Conservation (phyloP, 2,888 invertebrate genomes). For the Sphaerophoria rueppellii region DNA sequence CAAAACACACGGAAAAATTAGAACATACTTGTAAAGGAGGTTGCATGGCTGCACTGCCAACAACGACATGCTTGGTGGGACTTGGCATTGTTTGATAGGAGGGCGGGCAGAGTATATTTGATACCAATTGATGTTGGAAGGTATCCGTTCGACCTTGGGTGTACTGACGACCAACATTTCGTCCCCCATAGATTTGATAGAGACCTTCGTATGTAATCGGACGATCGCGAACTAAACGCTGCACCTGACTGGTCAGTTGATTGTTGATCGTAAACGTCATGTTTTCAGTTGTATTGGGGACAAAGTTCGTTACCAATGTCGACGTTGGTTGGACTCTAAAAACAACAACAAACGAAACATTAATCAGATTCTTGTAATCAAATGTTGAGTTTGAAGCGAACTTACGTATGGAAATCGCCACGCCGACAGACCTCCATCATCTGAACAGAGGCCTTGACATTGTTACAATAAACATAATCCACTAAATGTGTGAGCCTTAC, state of each 20-base stretch:
- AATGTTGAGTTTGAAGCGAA: background rate
- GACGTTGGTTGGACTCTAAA: slow-evolving; percentile 83
- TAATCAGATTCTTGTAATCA: background rate
- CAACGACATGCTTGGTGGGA: slow-evolving; percentile 83
- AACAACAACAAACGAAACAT: slow-evolving; percentile 1
- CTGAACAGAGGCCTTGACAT: slow-evolving; percentile 97
- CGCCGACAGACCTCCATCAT: slow-evolving; percentile 95
- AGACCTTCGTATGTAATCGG: slow-evolving; percentile 90
- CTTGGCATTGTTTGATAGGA: slow-evolving; percentile 93
- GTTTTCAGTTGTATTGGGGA: slow-evolving; percentile 90
- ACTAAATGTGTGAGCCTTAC: slow-evolving; percentile 96
- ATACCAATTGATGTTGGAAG: slow-evolving; percentile 95
- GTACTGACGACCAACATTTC: slow-evolving; percentile 88
- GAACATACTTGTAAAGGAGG: slow-evolving; percentile 80
- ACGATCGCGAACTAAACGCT: slow-evolving; percentile 87
- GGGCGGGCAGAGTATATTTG: slow-evolving; percentile 96
- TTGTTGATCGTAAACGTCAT: slow-evolving; percentile 97
- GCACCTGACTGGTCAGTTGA: slow-evolving; percentile 90
- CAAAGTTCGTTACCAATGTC: slow-evolving; percentile 88
- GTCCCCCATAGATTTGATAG: slow-evolving; percentile 86
- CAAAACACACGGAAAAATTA: background rate
- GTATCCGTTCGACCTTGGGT: slow-evolving; percentile 88
- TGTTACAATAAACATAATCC: slow-evolving; percentile 98
- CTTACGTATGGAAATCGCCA: slow-evolving; percentile 82
- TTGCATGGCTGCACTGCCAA: slow-evolving; percentile 83